These are phyloP conservation scores for Tragelaphus eurycerus DNA, from an alignment of 2,797 vertebrate species.

Conservation along the genomic window DNA sequence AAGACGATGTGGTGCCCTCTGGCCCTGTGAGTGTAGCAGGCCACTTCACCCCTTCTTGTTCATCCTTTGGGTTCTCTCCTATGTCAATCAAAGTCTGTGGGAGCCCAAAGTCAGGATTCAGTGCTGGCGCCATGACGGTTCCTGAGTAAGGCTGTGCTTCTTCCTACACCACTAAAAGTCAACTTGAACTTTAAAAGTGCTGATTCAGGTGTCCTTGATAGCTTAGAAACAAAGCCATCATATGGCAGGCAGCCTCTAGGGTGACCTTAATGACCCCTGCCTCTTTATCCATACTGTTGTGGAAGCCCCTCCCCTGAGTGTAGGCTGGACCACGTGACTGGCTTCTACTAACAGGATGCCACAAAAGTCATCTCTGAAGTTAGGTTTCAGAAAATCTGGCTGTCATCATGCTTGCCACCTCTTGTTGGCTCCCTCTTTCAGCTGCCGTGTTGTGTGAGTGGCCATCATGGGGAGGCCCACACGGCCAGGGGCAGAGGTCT, in stretches of 20 bases:
- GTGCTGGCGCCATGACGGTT: too few species aligned
- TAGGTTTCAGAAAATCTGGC: not conserved
- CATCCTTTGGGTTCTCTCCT: not conserved
- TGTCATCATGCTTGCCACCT: rapidly evolving
- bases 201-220: not conserved
- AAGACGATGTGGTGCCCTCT: not conserved
- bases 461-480: rapidly evolving
- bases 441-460: not conserved
- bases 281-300: not conserved
- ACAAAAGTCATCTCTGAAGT: not conserved
- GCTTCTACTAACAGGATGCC: not conserved
- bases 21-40: not conserved
- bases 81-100: not conserved
- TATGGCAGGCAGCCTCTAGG: not conserved
- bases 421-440: not conserved
- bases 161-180: not conserved
- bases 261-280: too few species aligned
- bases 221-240: not conserved
- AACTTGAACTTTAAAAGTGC: not conserved
- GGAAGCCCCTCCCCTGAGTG: not conserved
- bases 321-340: not conserved
- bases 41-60: rapidly evolving
- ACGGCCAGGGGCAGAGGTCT: not conserved
- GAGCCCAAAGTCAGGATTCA: not conserved
- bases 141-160: not conserved